Percentiles rank a stretch among this genome's conserved stretches.
These are phyloP conservation scores for Adelges cooleyi DNA, from an alignment of 1,140 invertebrate genomes.

Conservation along the genomic window DNA sequence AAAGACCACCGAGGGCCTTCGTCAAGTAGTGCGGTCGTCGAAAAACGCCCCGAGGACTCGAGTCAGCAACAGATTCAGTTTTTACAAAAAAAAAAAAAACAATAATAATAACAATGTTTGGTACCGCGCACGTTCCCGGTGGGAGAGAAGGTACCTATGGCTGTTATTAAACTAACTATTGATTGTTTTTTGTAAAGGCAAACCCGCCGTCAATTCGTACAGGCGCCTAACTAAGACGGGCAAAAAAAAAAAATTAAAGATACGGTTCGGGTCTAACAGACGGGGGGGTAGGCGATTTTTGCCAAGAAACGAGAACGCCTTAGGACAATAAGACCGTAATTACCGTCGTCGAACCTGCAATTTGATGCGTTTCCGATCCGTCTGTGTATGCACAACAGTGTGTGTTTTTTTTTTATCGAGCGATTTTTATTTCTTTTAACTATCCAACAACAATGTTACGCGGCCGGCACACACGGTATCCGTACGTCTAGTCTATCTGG, in stretches of 20 bases:
- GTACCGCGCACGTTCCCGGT: too few relatives aligned
- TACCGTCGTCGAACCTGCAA: conserved; percentile 10
- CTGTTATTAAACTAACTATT: background rate
- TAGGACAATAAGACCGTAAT: background rate
- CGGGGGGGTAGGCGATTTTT: background rate
- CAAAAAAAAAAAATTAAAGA: background rate
- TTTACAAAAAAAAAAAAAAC: too few relatives aligned
- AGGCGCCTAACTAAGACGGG: background rate
- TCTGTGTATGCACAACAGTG: too few relatives aligned
- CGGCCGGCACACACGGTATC: background rate
- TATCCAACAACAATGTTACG: background rate
- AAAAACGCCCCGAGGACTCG: too few relatives aligned
- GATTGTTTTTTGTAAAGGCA: background rate
- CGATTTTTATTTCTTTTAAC: background rate
- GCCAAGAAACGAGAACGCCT: background rate
- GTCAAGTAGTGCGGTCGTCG: too few relatives aligned
- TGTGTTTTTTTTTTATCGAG: background rate
- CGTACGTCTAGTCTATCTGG: background rate
- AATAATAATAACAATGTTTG: too few relatives aligned
- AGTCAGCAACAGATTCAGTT: too few relatives aligned
- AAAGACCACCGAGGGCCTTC: too few relatives aligned
- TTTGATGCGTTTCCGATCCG: conserved; percentile 1
- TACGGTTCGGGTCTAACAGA: background rate
- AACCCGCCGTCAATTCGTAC: background rate
- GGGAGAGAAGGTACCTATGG: too few relatives aligned